Conservation (phyloP, 2,888 invertebrate genomes). For the Nomada goodeniana region DNA sequence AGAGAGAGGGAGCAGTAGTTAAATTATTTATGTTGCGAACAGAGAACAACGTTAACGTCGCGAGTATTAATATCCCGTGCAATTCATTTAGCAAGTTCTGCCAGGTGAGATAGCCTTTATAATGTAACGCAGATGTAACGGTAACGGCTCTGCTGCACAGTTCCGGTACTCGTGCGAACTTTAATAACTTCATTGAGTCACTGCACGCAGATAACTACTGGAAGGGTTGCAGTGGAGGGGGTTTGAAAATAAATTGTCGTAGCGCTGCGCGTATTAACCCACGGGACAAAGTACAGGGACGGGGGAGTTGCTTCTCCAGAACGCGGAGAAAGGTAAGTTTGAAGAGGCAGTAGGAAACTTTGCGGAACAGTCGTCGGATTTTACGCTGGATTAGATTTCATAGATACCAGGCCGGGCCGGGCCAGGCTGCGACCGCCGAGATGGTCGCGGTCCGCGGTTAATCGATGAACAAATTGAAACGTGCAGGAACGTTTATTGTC, state of each 20-base stretch:
- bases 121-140: slow-evolving; percentile 52
- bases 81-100: slow-evolving; percentile 44
- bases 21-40: slow-evolving; percentile 35
- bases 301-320: slow-evolving; percentile 4
- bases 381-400: slow-evolving; percentile 62
- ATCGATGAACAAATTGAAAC: slow-evolving; percentile 56
- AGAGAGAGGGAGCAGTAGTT: slow-evolving; percentile 3
- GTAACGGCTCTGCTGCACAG: slow-evolving; percentile 43
- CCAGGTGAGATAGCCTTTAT: slow-evolving; percentile 51
- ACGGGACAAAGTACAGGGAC: slow-evolving; percentile 18
- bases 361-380: slow-evolving; percentile 34
- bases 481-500: slow-evolving; percentile 26
- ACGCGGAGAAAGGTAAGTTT: slow-evolving; percentile 47
- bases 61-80: slow-evolving; percentile 49
- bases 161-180: slow-evolving; percentile 37
- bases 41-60: slow-evolving; percentile 11
- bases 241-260: slow-evolving; percentile 63
- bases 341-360: slow-evolving; percentile 65
- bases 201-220: slow-evolving; percentile 37
- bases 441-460: slow-evolving; percentile 24
- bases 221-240: neutral
- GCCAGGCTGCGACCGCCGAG: neutral
- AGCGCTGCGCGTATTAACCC: slow-evolving; percentile 51
- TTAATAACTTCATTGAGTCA: slow-evolving; percentile 63
- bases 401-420: slow-evolving; percentile 37